Percentiles rank a stretch among this genome's conserved stretches.
Evolutionary conservation across 2,888 invertebrate genomes (phyloP).

Genomic region (Lepidonotus clava): DNA sequence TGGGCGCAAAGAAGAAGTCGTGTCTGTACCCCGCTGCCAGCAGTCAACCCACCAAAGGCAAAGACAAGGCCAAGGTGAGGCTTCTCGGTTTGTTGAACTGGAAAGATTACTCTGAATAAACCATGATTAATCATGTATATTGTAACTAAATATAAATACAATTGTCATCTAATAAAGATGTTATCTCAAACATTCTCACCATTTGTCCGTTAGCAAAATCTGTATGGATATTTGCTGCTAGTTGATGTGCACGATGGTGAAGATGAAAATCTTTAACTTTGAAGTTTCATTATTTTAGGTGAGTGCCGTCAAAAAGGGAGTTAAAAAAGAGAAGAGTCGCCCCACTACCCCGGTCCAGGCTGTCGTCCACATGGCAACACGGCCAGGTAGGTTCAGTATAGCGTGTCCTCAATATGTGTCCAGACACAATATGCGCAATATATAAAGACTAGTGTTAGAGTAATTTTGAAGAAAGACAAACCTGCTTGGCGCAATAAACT

Average conservation of each 20-base stretch:
- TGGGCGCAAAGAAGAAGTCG: not conserved
- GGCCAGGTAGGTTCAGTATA: not conserved
- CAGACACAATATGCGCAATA: not conserved
- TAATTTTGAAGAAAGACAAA: not conserved
- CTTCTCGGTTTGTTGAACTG: too few species aligned
- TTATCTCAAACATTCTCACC: not conserved
- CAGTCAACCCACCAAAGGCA: not conserved
- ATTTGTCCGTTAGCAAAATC: too few species aligned
- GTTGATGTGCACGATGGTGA: too few species aligned
- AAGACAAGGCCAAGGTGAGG: too few species aligned
- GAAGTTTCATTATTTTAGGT: not conserved
- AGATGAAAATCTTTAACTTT: too few species aligned
- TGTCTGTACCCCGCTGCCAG: not conserved
- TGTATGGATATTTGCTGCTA: not conserved
- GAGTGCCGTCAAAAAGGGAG: not conserved
- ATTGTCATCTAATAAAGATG: not conserved
- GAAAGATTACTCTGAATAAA: too few species aligned
- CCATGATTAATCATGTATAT: too few species aligned
- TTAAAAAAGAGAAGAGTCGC: constrained; percentile 9
- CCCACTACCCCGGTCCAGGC: constrained; percentile 15
- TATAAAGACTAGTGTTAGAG: not conserved
- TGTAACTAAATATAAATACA: too few species aligned
- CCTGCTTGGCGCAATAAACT: not conserved
- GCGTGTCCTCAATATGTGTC: not conserved
- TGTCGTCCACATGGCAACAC: not conserved